phyloP scores from a whole-genome alignment of 2,888 invertebrate genomes.

The Ypsolopha scabrella region DNA sequence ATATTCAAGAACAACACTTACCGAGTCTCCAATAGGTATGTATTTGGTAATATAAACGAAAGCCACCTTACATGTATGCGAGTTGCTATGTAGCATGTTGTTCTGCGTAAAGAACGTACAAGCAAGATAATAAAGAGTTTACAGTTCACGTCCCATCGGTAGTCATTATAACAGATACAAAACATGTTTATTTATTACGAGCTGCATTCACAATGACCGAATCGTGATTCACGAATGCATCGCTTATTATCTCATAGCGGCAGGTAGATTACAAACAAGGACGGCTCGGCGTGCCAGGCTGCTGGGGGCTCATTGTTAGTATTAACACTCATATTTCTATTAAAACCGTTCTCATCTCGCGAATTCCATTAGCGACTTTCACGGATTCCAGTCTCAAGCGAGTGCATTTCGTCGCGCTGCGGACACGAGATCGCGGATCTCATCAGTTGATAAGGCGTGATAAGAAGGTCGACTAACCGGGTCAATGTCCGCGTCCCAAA shows the following conservation, averaged over 20 bases:
- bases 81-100: too few species aligned
- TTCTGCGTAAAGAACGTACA: too few species aligned
- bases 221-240: conserved; percentile 20
- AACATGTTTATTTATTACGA: neutral
- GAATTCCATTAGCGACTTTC: conserved; percentile 4
- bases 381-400: conserved; percentile 1
- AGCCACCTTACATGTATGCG: too few species aligned
- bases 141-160: too few species aligned
- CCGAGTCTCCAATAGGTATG: too few species aligned
- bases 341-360: neutral
- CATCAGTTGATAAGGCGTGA: conserved; percentile 29
- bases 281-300: conserved; percentile 7
- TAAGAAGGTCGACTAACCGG: conserved; percentile 73
- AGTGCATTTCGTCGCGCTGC: conserved; percentile 5
- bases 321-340: conserved; percentile 2
- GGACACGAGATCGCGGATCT: conserved; percentile 10
- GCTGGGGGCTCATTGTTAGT: conserved; percentile 12
- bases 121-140: too few species aligned
- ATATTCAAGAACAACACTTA: too few species aligned
- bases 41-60: too few species aligned
- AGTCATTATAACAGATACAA: too few species aligned
- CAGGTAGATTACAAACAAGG: conserved; percentile 40
- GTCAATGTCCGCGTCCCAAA: conserved; percentile 87
- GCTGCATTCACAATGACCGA: conserved; percentile 9
- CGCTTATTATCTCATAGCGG: conserved; percentile 25